A percentile compares a stretch with the other conserved stretches of the same genome.
Evolutionary conservation across 53 echinoderm and acorn worm species (phyloP).

Genomic region (Patiria pectinifera): DNA sequence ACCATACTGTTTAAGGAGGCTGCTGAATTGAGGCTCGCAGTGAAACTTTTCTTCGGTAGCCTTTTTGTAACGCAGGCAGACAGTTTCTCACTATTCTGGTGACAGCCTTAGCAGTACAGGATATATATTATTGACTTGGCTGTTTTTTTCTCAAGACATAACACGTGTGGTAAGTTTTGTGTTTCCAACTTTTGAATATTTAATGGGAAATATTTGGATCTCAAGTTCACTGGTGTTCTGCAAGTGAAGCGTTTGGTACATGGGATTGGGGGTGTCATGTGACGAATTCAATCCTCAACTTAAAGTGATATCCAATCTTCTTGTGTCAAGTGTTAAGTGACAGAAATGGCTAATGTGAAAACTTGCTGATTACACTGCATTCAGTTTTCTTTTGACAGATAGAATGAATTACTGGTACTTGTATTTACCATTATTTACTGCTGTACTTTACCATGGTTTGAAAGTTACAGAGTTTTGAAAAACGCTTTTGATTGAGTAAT

Average conservation of each 20-base stretch:
- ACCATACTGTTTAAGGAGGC: neutral
- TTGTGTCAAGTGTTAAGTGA: too few species aligned
- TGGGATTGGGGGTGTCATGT: neutral
- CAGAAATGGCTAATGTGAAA: too few species aligned
- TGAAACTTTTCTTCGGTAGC: neutral
- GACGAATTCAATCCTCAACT: too few species aligned
- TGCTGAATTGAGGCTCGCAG: neutral
- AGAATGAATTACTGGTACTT: too few species aligned
- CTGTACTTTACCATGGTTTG: too few species aligned
- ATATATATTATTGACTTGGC: neutral
- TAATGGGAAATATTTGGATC: neutral
- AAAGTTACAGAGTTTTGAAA: too few species aligned
- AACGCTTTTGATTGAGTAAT: too few species aligned
- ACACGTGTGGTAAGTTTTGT: conserved; percentile 11
- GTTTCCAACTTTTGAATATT: neutral
- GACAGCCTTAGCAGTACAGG: neutral
- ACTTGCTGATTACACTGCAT: too few species aligned
- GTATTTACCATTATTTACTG: too few species aligned
- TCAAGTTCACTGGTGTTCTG: conserved; percentile 20
- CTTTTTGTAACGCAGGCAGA: neutral
- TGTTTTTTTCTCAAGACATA: neutral
- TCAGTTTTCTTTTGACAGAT: too few species aligned
- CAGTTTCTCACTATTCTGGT: neutral
- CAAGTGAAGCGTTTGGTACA: neutral
- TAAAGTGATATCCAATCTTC: too few species aligned